Evolutionary conservation across 2,797 vertebrate species (phyloP).

Genomic region (Cuniculus paca): DNA sequence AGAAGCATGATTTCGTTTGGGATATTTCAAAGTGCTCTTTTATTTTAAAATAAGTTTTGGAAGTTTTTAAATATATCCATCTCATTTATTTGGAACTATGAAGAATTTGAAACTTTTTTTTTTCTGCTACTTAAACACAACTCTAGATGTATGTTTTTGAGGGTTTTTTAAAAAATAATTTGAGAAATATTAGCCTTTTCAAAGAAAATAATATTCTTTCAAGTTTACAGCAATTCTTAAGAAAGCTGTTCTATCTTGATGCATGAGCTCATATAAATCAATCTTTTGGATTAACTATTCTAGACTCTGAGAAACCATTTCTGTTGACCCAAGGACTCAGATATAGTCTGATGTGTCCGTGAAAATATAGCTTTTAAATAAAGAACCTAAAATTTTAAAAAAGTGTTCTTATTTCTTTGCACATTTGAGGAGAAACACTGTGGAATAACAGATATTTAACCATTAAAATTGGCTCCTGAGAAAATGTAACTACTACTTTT

Average conservation of each 20-base stretch:
- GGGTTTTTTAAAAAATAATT: not conserved
- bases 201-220: not conserved
- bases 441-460: conserved; percentile 41
- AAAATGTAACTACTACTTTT: conserved; percentile 59
- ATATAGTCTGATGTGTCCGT: conserved; percentile 23
- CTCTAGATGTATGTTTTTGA: not conserved
- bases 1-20: not conserved
- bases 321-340: conserved; percentile 23
- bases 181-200: conserved; percentile 33
- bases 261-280: not conserved
- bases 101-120: not conserved
- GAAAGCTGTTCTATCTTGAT: not conserved
- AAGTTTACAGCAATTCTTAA: conserved; percentile 22
- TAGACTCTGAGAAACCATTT: not conserved
- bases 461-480: conserved; percentile 64
- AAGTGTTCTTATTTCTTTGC: conserved; percentile 63
- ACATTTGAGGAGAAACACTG: conserved; percentile 32
- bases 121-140: not conserved
- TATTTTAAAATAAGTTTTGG: not conserved
- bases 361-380: conserved; percentile 67
- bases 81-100: not conserved
- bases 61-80: not conserved
- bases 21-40: conserved; percentile 26
- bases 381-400: conserved; percentile 60
- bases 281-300: conserved; percentile 23